A percentile compares a stretch with the other conserved stretches of the same genome.
Conservation (phyloP, 1,140 invertebrate species). For the Acromyrmex heyeri region DNA sequence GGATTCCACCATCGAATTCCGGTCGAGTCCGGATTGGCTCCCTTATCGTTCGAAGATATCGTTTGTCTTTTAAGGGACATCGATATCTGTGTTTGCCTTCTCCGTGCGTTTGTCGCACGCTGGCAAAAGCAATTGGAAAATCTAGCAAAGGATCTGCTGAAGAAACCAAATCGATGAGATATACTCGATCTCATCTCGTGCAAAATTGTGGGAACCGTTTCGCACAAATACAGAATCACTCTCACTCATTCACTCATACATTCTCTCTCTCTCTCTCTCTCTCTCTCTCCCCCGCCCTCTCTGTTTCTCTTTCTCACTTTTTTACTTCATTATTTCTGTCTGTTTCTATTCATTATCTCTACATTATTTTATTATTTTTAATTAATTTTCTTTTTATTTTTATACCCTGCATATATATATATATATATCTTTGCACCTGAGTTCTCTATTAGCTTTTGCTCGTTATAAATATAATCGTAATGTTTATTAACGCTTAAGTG, state of each 20-base stretch:
- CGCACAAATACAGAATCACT: background rate
- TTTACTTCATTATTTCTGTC: too few species aligned
- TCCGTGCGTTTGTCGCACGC: constrained; percentile 18
- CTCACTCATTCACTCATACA: background rate
- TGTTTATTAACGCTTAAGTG: too few species aligned
- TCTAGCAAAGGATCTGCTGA: constrained; percentile 1
- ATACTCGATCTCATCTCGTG: background rate
- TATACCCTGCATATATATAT: too few species aligned
- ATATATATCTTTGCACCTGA: too few species aligned
- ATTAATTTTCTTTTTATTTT: too few species aligned
- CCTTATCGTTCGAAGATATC: constrained; percentile 62
- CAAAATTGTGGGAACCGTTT: background rate
- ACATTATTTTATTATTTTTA: too few species aligned
- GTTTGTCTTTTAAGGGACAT: constrained; percentile 69
- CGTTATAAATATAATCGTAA: too few species aligned
- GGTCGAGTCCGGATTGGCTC: constrained; percentile 60
- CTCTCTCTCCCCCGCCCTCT: too few species aligned
- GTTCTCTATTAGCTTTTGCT: too few species aligned
- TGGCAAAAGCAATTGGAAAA: constrained; percentile 49
- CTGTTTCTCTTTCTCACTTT: too few species aligned
- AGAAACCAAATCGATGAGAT: constrained; percentile 3
- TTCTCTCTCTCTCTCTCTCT: too few species aligned
- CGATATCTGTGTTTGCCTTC: constrained; percentile 49
- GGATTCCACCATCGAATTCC: constrained; percentile 67
- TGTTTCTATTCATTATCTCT: too few species aligned